These are phyloP conservation scores for Paraplagusia blochii DNA, from an alignment of 2,113 vertebrate genomes.

Conservation along the genomic window DNA sequence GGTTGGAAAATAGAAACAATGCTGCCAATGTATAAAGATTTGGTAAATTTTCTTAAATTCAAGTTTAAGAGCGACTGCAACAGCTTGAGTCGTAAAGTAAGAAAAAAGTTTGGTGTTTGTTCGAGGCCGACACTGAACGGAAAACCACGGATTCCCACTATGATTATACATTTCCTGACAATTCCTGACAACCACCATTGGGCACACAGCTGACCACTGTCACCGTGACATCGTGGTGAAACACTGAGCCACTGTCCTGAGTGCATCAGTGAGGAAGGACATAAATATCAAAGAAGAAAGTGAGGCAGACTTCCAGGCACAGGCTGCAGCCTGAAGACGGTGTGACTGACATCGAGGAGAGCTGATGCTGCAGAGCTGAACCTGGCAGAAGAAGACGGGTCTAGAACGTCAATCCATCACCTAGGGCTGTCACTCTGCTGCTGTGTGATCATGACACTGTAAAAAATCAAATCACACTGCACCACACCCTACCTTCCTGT, in stretches of 20 bases:
- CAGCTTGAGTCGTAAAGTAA: not conserved
- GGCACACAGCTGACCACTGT: conserved; percentile 43
- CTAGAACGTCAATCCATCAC: conserved; percentile 47
- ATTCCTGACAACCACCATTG: conserved; percentile 8
- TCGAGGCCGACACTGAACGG: conserved; percentile 11
- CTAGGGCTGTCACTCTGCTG: conserved; percentile 22
- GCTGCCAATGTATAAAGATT: too few species aligned
- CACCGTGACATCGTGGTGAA: conserved; percentile 31
- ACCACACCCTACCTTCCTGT: too few species aligned
- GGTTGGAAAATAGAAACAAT: too few species aligned
- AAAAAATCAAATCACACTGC: too few species aligned
- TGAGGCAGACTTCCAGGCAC: conserved; percentile 27
- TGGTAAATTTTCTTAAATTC: too few species aligned
- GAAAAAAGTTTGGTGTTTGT: not conserved
- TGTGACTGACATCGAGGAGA: conserved; percentile 12
- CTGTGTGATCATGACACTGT: too few species aligned
- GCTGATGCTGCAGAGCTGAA: conserved; percentile 1
- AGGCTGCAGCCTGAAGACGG: conserved; percentile 4
- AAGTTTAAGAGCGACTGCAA: too few species aligned
- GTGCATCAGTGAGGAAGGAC: conserved; percentile 26
- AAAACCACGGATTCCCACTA: conserved; percentile 14
- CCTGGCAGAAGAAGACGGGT: conserved; percentile 19
- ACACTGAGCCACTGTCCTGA: not conserved
- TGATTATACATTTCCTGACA: conserved; percentile 31
- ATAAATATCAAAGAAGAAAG: conserved; percentile 33